Evolutionary conservation across 2,797 vertebrate genomes (phyloP), one percentile per base, ranked within the genome.

Genomic region (Knipowitschia caucasica): DNA sequence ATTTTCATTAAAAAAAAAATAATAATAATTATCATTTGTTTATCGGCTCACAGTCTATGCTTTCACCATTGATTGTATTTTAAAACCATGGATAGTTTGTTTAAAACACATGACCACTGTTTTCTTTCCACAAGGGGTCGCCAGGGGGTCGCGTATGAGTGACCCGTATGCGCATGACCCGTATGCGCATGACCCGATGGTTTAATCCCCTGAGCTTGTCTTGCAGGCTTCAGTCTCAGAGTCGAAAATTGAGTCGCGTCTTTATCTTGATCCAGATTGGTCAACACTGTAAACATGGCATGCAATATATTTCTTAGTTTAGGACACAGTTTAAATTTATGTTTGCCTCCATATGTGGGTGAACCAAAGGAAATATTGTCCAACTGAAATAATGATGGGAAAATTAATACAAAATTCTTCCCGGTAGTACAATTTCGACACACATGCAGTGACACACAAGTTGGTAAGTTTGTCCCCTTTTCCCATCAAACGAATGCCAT

Each of bases 361-460:
- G n/a, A 27, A 30, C 17, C 27, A 12, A 33, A n/a, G 12, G n/a
- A 1, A 23, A 4, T 18, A 30, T 7, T 17, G 46, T 24, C 30
- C 34, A 7, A 20, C 12, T 21, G 20, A 23, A 23, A 14, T 23
- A 21, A 23, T 30, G 1, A 14, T n/a, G 46, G 46, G 30, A 33
- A 49, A 23, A 33, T n/a, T 33, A 8, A 9, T 1, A 18, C 30
- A 7, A 49, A 33, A 33, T 23, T 33, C n/a, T n/a, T 9, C 29
- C 46, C 46, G 46, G 46, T 33, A 49, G 46, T 33, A n/a, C n/a
- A n/a, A n/a, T 39, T 39, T 20, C 9, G 17, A 39, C 18, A 39
- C 36, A 20, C 36, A 39, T 39, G 36, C 18, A 14, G 10, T 39
- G 5, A 33, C 12, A 33, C 18, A 11, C 24, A 27, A 3, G 17